phyloP scores from a whole-genome alignment of 2,113 vertebrate genomes.

The Cichladusa arquata region DNA sequence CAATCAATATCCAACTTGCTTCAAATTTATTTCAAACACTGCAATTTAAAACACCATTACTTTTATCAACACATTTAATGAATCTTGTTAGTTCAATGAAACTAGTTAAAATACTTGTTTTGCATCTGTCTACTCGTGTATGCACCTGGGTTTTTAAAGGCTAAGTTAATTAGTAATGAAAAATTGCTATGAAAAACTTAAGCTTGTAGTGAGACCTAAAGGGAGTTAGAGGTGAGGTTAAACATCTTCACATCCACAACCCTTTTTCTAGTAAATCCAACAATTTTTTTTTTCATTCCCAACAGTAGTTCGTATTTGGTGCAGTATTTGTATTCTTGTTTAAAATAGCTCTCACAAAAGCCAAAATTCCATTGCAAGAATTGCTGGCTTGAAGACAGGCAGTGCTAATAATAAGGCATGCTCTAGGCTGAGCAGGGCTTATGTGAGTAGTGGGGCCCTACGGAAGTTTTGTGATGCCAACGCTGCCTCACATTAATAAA shows the following conservation, averaged over 20 bases:
- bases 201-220: background rate
- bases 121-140: background rate
- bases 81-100: background rate
- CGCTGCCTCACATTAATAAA: accelerated
- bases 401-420: background rate
- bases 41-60: background rate
- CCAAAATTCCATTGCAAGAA: background rate
- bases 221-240: background rate
- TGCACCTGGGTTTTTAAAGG: background rate
- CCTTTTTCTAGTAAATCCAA: background rate
- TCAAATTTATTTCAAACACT: background rate
- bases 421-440: background rate
- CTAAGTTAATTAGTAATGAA: background rate
- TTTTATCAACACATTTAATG: background rate
- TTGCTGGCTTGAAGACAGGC: background rate
- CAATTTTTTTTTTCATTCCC: background rate
- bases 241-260: background rate
- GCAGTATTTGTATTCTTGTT: background rate
- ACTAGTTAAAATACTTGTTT: background rate
- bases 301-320: background rate
- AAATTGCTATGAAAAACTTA: background rate
- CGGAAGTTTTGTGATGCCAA: accelerated
- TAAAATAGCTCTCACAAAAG: background rate
- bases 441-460: accelerated
- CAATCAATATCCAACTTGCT: background rate